Base-by-base conservation (phyloP, 2,888 invertebrate genomes). In the Cantharis rufa region DNA sequence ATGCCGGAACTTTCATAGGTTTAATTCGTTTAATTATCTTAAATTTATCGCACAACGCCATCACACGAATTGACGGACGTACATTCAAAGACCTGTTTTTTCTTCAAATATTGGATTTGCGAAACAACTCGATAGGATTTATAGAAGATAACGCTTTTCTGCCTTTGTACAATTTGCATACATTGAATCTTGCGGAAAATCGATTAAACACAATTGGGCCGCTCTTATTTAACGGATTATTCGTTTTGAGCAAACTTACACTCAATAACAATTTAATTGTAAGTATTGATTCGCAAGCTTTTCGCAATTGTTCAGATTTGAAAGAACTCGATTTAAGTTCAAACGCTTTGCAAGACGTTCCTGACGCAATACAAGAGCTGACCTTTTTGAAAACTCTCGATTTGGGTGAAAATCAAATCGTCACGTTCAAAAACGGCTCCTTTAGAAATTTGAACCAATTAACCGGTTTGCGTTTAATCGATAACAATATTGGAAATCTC, bases 341-440 rank as follows among this genome's bases (percentile, higher is more conserved):
- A 21, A 97, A 97, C 89, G 94, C 95, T 84, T 89, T 97, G 81
- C 89, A 92, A 78, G 92, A 93, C 81, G 94, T 97, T 79, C 97
- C 97, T 5, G 94, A 94, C 85, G 96, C 96, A 2, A 89, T 96
- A 77, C 93, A 93, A 88, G 95, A 95, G 85, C 89, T 96, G 74
- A 92, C 94, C 70, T 94, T 96, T 87, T 89, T 98, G 80, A 95
- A 96, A 88, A 95, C 95, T 1, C 90, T 98, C 72, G 96, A 97
- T 88, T 90, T 98, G 84, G 97, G 96, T 70, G 96, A 97, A 88
- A 98, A 98, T 89, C 94, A 94, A 88, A 95, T 98, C 84, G 92
- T 92, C 62, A 92, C 92, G 72, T 94, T 98, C 82, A 92, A 91
- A 85, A 96, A 96, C 85, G 95, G 95, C 75, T 95, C 96, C 3